Percentiles rank a stretch among this genome's conserved stretches.
phyloP scores from a whole-genome alignment of 2,797 vertebrate genomes.

The Brotogeris chrysoptera region DNA sequence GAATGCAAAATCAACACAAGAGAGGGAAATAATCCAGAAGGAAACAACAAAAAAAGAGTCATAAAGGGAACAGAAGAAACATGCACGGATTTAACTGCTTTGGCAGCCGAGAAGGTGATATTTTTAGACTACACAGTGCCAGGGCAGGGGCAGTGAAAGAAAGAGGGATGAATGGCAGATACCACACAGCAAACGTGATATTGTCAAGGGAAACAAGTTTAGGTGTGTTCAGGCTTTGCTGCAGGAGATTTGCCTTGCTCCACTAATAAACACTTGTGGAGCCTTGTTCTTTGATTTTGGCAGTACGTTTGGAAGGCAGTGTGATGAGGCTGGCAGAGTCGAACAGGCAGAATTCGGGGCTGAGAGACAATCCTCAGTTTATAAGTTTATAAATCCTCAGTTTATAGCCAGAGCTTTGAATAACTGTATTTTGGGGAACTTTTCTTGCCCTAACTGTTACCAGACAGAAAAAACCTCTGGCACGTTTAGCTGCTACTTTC shows the following conservation, averaged over 20 bases:
- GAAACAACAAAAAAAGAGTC: neutral
- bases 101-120: neutral
- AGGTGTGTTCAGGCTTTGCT: neutral
- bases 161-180: neutral
- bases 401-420: neutral
- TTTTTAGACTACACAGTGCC: slow-evolving; percentile 15
- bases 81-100: neutral
- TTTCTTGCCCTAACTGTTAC: neutral
- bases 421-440: neutral
- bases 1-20: neutral
- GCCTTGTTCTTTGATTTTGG: neutral
- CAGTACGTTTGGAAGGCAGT: neutral
- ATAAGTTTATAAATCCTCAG: neutral
- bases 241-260: neutral
- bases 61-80: slow-evolving; percentile 14
- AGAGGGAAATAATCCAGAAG: neutral
- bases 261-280: neutral
- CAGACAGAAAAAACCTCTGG: neutral
- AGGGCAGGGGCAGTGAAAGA: neutral
- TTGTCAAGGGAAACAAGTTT: neutral
- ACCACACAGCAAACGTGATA: neutral
- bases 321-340: neutral
- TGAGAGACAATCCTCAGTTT: neutral
- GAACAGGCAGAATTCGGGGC: neutral
- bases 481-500: neutral